These are phyloP conservation scores for Corvus moneduloides DNA, from an alignment of 2,113 vertebrate genomes.

Conservation along the genomic window DNA sequence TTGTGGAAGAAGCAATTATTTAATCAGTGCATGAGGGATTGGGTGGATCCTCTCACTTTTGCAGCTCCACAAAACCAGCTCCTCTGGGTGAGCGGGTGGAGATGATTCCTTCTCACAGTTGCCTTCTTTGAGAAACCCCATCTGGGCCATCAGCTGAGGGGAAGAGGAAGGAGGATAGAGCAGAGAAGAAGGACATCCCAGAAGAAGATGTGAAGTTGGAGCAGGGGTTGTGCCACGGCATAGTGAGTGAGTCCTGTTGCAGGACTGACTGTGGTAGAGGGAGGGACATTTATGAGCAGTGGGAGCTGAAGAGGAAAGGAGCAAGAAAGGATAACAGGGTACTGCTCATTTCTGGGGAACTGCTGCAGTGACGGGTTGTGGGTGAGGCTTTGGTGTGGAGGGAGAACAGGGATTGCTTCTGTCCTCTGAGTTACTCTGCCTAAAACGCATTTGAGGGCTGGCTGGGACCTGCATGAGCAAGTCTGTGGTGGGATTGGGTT, in stretches of 20 bases:
- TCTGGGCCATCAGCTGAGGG: background rate
- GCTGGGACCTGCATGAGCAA: background rate
- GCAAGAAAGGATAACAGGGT: background rate
- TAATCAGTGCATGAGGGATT: background rate
- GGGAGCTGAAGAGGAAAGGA: background rate
- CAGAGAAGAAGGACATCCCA: no score
- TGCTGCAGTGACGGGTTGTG: background rate
- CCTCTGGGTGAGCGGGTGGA: background rate
- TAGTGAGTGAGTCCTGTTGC: fast-evolving
- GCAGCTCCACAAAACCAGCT: background rate
- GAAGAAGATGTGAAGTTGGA: background rate
- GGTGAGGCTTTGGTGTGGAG: background rate
- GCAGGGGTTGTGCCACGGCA: fast-evolving
- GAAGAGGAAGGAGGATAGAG: background rate
- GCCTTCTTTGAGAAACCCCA: background rate
- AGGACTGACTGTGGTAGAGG: background rate
- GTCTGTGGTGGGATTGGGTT: background rate
- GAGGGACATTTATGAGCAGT: background rate
- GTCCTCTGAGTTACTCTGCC: background rate
- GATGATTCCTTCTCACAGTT: background rate
- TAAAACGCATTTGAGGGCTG: background rate
- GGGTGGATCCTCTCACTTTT: background rate
- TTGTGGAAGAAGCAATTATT: background rate
- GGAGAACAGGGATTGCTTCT: background rate
- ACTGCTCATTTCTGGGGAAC: fast-evolving